Evolutionary conservation across 2,888 invertebrate genomes (phyloP).

Genomic region (Temnothorax unifasciatus): DNA sequence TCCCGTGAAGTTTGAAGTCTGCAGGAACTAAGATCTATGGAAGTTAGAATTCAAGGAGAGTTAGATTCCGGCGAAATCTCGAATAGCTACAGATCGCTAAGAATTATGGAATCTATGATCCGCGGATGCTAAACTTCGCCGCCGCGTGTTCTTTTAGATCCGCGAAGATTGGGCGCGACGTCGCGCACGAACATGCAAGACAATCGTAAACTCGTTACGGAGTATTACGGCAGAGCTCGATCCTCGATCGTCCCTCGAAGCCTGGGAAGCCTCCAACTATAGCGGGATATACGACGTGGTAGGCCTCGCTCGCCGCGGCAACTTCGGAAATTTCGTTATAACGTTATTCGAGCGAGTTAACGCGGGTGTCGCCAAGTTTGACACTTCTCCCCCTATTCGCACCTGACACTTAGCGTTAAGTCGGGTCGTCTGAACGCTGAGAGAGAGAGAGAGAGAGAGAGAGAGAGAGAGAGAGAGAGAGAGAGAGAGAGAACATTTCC

Average conservation of each 20-base stretch:
- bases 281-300: neutral
- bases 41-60: constrained; percentile 45
- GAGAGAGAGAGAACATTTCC: constrained; percentile 2
- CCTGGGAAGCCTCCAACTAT: neutral
- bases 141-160: neutral
- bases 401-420: constrained; percentile 56
- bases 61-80: constrained; percentile 25
- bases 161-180: neutral
- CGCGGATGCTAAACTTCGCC: neutral
- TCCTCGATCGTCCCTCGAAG: constrained; percentile 7
- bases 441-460: no score
- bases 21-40: constrained; percentile 39
- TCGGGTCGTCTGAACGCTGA: constrained; percentile 46
- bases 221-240: neutral
- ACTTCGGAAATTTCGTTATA: constrained; percentile 53
- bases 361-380: constrained; percentile 46
- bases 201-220: neutral
- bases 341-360: constrained; percentile 54
- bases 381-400: constrained; percentile 47
- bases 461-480: no score
- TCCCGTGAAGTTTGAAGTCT: constrained; percentile 35
- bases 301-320: constrained; percentile 38
- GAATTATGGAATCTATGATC: constrained; percentile 38
- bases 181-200: neutral
- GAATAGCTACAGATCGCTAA: constrained; percentile 15